phyloP scores from a whole-genome alignment of 2,797 vertebrate species.

The Chromis chromis region DNA sequence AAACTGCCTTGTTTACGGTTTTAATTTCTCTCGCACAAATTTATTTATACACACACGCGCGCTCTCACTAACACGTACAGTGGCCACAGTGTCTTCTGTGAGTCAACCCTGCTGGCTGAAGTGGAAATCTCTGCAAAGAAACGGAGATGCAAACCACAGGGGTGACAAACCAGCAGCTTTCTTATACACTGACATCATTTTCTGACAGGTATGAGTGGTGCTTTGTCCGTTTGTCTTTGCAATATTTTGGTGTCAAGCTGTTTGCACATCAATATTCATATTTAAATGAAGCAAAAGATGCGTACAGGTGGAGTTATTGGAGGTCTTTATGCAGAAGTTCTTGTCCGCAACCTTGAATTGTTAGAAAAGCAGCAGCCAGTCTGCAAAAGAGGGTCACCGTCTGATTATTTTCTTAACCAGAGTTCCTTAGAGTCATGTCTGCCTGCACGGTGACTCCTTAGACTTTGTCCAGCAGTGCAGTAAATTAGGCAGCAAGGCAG shows the following conservation, averaged over 20 bases:
- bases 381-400: not conserved
- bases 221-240: not conserved
- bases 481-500: constrained; percentile 20
- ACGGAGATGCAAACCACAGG: constrained; percentile 53
- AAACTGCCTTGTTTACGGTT: constrained; percentile 26
- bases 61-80: constrained; percentile 32
- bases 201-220: constrained; percentile 24
- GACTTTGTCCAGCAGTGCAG: constrained; percentile 12
- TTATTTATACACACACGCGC: constrained; percentile 15
- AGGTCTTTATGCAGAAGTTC: not conserved
- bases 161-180: constrained; percentile 50
- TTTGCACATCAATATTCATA: constrained; percentile 4
- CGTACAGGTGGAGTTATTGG: not conserved
- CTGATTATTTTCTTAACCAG: constrained; percentile 7
- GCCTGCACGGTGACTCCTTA: not conserved
- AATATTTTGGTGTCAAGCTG: not conserved
- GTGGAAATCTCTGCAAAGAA: constrained; percentile 66
- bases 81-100: constrained; percentile 58
- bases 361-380: not conserved
- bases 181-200: constrained; percentile 51
- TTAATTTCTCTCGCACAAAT: constrained; percentile 42
- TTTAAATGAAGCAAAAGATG: not conserved
- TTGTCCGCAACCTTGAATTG: not conserved
- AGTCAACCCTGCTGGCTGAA: constrained; percentile 52
- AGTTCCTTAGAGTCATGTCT: constrained; percentile 1